Conservation (phyloP, 2,113 vertebrate genomes). For the Lepus europaeus region DNA sequence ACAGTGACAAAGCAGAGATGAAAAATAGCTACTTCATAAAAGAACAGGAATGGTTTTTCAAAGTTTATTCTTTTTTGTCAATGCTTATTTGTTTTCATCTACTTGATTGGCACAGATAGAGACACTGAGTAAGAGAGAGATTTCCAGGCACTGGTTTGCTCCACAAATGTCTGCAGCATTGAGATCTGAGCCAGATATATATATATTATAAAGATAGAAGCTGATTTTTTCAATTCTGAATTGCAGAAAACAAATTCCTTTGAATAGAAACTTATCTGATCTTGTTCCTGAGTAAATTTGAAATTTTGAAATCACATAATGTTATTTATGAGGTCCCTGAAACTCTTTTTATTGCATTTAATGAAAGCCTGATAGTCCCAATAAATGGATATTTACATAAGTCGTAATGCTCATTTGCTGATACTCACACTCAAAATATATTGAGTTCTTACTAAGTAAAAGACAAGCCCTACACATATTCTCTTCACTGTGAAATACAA, state of each 20-base stretch:
- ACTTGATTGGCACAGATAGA: too few relatives aligned
- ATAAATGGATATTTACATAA: background rate
- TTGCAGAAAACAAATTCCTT: background rate
- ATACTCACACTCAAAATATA: background rate
- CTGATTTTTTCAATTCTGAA: background rate
- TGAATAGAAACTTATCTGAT: background rate
- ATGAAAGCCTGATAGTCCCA: background rate
- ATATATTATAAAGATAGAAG: background rate
- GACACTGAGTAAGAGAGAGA: too few relatives aligned
- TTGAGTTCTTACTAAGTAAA: background rate
- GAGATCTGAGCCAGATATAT: too few relatives aligned
- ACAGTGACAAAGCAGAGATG: background rate
- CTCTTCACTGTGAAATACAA: background rate
- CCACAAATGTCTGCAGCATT: too few relatives aligned
- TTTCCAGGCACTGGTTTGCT: too few relatives aligned
- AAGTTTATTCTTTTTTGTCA: background rate
- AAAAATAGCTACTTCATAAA: slow-evolving; percentile 21
- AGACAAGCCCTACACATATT: background rate
- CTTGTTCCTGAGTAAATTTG: background rate
- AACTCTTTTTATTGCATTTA: background rate
- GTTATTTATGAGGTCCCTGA: background rate
- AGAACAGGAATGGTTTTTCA: background rate
- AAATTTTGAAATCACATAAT: background rate
- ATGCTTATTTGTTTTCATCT: too few relatives aligned
- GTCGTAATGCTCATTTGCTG: slow-evolving; percentile 1